Evolutionary conservation across 2,797 vertebrate species (phyloP), one percentile per base, ranked within the genome.

Genomic region (Hoplostethus mediterraneus): DNA sequence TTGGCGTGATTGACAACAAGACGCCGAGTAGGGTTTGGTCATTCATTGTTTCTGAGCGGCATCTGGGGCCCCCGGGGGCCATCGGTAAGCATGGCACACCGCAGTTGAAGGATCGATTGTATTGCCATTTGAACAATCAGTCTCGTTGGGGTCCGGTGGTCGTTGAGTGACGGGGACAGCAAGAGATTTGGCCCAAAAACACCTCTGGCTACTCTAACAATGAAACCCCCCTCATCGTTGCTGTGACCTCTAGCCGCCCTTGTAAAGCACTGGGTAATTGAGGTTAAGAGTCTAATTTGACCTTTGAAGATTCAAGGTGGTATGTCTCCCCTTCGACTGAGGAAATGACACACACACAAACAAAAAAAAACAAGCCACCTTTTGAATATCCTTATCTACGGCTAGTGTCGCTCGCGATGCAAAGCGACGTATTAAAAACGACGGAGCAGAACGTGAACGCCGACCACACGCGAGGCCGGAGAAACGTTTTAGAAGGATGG

Each of bases 221-320:
- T 62, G 64, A 86, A 83, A 62, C 47, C 80, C 71, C 21, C 21
- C 1, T 84, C 79, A 86, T 83, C 69, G 76, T 64, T 52, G 62
- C 36, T 56, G 45, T 73, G 84, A 87, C 88, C 87, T 81, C 63
- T 54, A 38, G 30, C 55, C 71, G 63, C 71, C 42, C 49, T 75
- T 87, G 82, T 81, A 83, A 80, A 85, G 58, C 67, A 62, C 10
- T 0, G 74, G 65, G 66, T 91, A 90, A 93, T 89, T 92, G 90
- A 92, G 90, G 90, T 91, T 81, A 91, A 89, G 79, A 78, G 55
- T 82, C 58, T 84, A 77, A 83, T 89, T 86, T 84, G 77, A 87
- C 81, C 84, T 75, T 68, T 81, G 62, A 82, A 54, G 56, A 60
- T 31, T 81, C 52, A 36, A 59, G 60, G 62, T 36, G 36, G 33